Base-by-base conservation (phyloP, 2,888 invertebrate genomes). In the Punctoribates punctum region DNA sequence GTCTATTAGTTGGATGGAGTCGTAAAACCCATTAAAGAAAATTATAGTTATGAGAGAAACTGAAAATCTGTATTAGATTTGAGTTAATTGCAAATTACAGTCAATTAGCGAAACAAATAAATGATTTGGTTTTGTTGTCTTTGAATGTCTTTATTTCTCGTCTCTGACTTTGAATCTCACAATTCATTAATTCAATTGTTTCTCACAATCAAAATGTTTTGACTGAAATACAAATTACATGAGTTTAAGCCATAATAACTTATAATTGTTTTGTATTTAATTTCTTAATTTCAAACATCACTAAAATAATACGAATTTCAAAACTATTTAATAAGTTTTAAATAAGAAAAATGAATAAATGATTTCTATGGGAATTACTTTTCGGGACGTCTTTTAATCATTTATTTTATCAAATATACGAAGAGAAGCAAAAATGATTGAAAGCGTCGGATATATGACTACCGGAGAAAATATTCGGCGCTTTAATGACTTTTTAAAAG, bases 401-500 rank as follows among this genome's bases (percentile, higher is more conserved):
- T 20, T 54, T 54, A n/a, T 54, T 8, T 6, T 17, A 54, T 54
- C 54, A 54, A 54, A 54, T n/a, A 54, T 54, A 3, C 8, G 20
- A 54, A 54, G 20, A 54, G 17, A 9, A 25, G 25, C 4, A 13
- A 25, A 57, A 57, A 57, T 57, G 57, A 57, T 57, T 57, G 57
- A 57, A 57, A 25, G 25, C 57, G 1, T 25, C 9, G 23, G 23
- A 8, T 54, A 6, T 54, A 54, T 54, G 54, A n/a, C 54, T 54
- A 54, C 54, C n/a, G 54, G n/a, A 54, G 20, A 54, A n/a, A 57
- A 57, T 57, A 57, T 57, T 57, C 20, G 57, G n/a, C 9, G 25
- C 6, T 25, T 57, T 13, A 25, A 23, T 23, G 25, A 48, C 48
- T 48, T 48, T 48, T n/a, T 54, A 3, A 57, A 57, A 25, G 57